phyloP scores from a whole-genome alignment of 92 coral and sea anemone genomes.

The Ricordea florida region DNA sequence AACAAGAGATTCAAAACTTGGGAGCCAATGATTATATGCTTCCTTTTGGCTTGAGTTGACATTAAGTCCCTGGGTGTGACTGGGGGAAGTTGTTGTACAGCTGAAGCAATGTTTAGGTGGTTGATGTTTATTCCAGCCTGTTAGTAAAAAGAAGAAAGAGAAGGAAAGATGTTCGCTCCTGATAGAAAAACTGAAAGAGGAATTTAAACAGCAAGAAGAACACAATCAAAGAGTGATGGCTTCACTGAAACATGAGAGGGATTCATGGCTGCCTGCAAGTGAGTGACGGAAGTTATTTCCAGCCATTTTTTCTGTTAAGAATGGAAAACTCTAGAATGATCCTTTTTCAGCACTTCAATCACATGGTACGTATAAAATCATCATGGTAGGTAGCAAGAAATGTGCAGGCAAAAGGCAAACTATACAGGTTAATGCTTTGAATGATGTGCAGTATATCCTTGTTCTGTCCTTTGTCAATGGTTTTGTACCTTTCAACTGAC shows the following conservation, averaged over 20 bases:
- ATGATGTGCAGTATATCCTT: too few relatives aligned
- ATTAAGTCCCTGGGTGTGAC: neutral
- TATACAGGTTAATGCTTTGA: too few relatives aligned
- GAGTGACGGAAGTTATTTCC: neutral
- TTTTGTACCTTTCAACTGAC: too few relatives aligned
- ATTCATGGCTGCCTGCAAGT: slow-evolving; percentile 91
- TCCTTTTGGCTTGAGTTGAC: neutral
- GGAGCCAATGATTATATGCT: too few relatives aligned
- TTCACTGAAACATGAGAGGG: slow-evolving; percentile 95
- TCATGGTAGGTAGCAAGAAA: too few relatives aligned
- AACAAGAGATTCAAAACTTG: too few relatives aligned
- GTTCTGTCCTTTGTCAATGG: too few relatives aligned
- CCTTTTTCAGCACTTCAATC: too few relatives aligned
- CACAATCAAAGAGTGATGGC: slow-evolving; percentile 95
- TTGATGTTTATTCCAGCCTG: slow-evolving; percentile 49
- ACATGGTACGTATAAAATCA: too few relatives aligned
- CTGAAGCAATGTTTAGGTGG: neutral
- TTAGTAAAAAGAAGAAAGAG: slow-evolving; percentile 95
- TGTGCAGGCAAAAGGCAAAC: too few relatives aligned
- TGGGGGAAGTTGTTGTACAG: too few relatives aligned
- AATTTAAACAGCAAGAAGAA: slow-evolving; percentile 89
- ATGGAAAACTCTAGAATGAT: neutral
- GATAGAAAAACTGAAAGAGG: slow-evolving; percentile 93
- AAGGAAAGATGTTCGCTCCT: slow-evolving; percentile 87
- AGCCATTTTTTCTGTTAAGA: neutral